Base-by-base conservation (phyloP, 2,888 invertebrate species). In the Trissoscelio sp. region DNA sequence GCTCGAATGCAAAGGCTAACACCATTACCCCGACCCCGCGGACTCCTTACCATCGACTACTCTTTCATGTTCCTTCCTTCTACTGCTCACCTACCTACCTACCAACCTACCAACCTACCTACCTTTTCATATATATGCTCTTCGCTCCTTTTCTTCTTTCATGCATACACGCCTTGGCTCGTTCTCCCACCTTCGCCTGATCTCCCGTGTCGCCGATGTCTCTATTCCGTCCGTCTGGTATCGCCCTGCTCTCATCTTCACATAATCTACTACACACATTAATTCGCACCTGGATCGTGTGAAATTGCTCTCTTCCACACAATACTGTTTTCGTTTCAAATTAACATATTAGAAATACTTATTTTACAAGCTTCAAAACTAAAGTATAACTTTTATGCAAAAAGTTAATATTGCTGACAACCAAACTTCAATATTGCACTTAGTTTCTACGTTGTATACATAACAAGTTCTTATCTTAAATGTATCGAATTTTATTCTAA, bases 1-100 rank as follows among this genome's bases (percentile, higher is more conserved):
- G 87, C 86, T 85, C 86, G 87, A 70, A 87, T 88, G 87, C 88
- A 88, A 85, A 86, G 86, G 85, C 87, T 87, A 87, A 87, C 87
- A 88, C 88, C 87, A 87, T 88, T 86, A 86, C 86, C 86, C 81
- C 85, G 80, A 46, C 67, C 78, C 73, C 73, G 62, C 78, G 48
- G 37, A 44, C 78, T 77, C 62, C 66, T 67, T 67, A 55, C 67
- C 75, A 51, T 67, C 67, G 73, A 73, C 72, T 73, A 55, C 79
- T 78, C 81, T 74, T 67, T 67, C 66, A 53, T 51, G 51, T 66
- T 66, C 70, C 70, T 79, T 42, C 79, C 48, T 55, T 14, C 69
- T 3, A 55, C 57, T 70, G 46, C 74, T 75, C 55, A 44, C 64
- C 34, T 53, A 51, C 60, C 58, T 67, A 53, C 64, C 77, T 55